Base-by-base conservation (phyloP, 2,888 invertebrate genomes). In the Campoletis raptor region DNA sequence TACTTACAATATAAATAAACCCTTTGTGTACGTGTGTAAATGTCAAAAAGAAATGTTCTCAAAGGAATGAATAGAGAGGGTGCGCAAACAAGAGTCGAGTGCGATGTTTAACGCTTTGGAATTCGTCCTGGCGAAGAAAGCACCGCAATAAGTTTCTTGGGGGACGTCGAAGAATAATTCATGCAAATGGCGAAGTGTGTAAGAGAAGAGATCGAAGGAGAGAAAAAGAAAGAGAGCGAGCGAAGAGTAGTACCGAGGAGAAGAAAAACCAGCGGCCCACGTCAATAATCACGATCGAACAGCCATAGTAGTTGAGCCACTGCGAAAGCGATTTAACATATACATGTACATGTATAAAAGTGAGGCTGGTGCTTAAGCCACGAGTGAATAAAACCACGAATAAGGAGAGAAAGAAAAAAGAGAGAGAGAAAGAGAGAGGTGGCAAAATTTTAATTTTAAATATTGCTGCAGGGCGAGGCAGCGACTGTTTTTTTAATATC, bases 391-490 rank as follows among this genome's bases (percentile, higher is more conserved):
- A 69, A 54, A 54, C 57, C 40, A 61, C 64, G 69, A 4, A 57
- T 12, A 57, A 10, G 3, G 3, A 24, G 48, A 48, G n/a, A 48
- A 5, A 4, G 24, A 57, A 4, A 24, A 24, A 24, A 10, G 24
- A 10, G 12, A 57, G n/a, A 57, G 57, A 9, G 57, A 21, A 10
- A 10, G 12, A 10, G 73, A 81, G 83, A 74, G 77, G 86, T 80
- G 78, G 67, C 86, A 85, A 80, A 86, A 91, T 91, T 91, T 92
- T 88, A 91, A 91, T 91, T 91, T 91, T 88, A 90, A 91, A 91
- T 91, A 88, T 89, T 18, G 61, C 42, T n/a, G 66, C 40, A 64
- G 54, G 67, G 70, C 64, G 40, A 64, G 74, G 36, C 64, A 54
- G 12, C 73, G 57, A 66, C 21, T 18, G 18, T 37, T 67, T 40